Conservation (phyloP, 2,888 invertebrate genomes). For the Notocelia uddmanniana region DNA sequence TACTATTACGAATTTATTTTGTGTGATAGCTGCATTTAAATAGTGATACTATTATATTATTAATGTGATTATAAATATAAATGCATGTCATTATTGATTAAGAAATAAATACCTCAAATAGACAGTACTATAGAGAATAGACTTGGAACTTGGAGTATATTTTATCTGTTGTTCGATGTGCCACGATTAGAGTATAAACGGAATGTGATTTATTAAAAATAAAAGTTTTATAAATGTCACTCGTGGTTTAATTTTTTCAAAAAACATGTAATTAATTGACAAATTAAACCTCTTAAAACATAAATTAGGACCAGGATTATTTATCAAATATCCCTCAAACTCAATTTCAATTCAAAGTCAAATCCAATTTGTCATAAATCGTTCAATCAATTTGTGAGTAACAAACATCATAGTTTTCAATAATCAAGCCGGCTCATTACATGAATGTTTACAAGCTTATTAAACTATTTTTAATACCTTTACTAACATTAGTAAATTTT, state of each 20-base stretch:
- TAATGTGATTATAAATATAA: constrained; percentile 45
- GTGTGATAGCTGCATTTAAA: constrained; percentile 51
- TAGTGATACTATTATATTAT: constrained; percentile 49
- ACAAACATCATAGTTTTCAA: no score
- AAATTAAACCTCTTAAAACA: neutral
- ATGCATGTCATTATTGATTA: constrained; percentile 55
- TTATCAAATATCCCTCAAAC: no score
- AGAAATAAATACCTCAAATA: constrained; percentile 68
- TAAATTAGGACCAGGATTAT: neutral
- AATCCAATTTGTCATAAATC: no score
- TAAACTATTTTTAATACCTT: no score
- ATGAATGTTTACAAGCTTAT: no score
- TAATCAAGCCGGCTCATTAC: no score
- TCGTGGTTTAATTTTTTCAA: constrained; percentile 40
- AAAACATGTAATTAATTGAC: no score
- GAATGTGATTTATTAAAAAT: constrained; percentile 81
- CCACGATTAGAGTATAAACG: constrained; percentile 79
- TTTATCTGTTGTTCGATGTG: constrained; percentile 80
- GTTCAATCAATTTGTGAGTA: no score
- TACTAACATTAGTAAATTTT: no score
- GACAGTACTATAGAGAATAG: constrained; percentile 59
- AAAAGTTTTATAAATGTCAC: constrained; percentile 83
- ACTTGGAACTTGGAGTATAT: constrained; percentile 65
- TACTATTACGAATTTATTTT: constrained; percentile 53
- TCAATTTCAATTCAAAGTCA: no score